phyloP scores from a whole-genome alignment of 2,888 invertebrate species.

The Drosophila mettleri region DNA sequence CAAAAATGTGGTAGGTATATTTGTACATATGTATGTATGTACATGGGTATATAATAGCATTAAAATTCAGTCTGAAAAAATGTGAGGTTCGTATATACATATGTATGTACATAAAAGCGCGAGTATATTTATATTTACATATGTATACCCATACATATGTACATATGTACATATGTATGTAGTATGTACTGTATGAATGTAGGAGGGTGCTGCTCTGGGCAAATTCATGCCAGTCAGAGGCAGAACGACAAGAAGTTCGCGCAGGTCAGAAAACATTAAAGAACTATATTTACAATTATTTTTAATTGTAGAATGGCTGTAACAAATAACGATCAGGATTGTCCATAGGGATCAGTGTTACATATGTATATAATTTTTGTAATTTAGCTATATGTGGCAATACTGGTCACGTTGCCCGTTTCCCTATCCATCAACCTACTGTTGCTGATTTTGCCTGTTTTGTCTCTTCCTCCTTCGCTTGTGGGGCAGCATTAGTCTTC shows the following conservation, averaged over 20 bases:
- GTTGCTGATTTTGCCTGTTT: constrained; percentile 10
- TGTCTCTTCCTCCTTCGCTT: constrained; percentile 37
- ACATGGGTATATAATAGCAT: constrained; percentile 39
- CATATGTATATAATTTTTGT: too few relatives aligned
- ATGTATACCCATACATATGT: background rate
- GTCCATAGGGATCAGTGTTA: too few relatives aligned
- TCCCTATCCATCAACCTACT: constrained; percentile 47
- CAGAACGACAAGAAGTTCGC: constrained; percentile 13
- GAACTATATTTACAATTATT: constrained; percentile 34
- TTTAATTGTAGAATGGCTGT: background rate
- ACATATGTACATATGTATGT: constrained; percentile 13
- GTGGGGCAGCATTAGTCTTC: constrained; percentile 1
- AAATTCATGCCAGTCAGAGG: constrained; percentile 60
- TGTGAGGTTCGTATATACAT: constrained; percentile 45
- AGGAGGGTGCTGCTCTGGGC: constrained; percentile 73
- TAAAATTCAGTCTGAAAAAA: constrained; percentile 57
- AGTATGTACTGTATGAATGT: constrained; percentile 12
- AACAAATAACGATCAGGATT: constrained; percentile 30
- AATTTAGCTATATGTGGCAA: constrained; percentile 44
- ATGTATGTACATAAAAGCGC: too few relatives aligned
- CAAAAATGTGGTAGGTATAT: constrained; percentile 73
- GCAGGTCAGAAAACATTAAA: background rate
- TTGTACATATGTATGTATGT: constrained; percentile 27
- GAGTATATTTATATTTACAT: background rate
- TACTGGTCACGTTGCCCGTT: constrained; percentile 36